Conservation (phyloP, 2,797 vertebrate genomes). For the Tapirus indicus region DNA sequence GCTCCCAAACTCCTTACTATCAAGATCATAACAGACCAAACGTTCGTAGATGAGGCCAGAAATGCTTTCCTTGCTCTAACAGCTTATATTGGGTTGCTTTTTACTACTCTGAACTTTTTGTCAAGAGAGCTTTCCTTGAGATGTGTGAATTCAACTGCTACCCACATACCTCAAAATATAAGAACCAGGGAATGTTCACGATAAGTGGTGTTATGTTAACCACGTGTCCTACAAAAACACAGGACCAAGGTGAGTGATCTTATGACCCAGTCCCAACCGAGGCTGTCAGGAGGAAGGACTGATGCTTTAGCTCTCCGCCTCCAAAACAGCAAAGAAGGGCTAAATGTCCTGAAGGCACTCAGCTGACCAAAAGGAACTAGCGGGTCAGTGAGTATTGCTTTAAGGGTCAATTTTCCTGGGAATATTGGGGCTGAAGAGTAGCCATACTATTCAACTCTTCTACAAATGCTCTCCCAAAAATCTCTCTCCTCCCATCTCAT, state of each 20-base stretch:
- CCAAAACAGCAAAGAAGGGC: neutral
- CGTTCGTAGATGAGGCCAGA: neutral
- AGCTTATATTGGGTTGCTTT: neutral
- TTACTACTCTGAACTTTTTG: constrained; percentile 42
- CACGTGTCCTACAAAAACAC: neutral
- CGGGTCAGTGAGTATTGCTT: neutral
- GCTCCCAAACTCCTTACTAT: neutral
- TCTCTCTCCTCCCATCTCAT: neutral
- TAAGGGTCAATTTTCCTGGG: neutral
- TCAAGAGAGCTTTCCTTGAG: constrained; percentile 24
- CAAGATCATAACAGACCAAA: constrained; percentile 20
- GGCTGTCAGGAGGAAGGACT: neutral
- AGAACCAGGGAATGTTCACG: neutral
- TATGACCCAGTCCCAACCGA: neutral
- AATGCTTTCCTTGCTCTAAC: neutral
- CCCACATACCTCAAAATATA: constrained; percentile 34
- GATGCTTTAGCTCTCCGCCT: neutral
- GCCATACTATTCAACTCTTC: neutral
- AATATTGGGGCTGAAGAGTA: neutral
- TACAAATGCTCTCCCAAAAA: neutral
- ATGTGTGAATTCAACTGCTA: constrained; percentile 35
- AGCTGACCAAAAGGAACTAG: neutral
- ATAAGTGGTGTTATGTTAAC: neutral
- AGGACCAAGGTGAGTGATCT: neutral
- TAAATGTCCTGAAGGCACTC: neutral